phyloP scores from a whole-genome alignment of 2,888 invertebrate species.

The Nysson spinosus region DNA sequence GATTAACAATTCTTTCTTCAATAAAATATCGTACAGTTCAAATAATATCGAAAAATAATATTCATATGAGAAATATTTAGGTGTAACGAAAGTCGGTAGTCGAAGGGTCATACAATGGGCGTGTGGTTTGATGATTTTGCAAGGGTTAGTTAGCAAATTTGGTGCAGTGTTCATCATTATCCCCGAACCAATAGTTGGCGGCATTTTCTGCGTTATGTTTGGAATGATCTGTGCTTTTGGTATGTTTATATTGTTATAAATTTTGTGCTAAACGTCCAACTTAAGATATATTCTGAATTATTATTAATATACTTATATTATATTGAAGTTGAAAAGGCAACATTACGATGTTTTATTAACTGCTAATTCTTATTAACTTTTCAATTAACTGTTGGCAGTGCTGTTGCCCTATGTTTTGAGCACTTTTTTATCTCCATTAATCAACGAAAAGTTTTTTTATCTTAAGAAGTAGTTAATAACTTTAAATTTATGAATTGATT shows the following conservation, averaged over 20 bases:
- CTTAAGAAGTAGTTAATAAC: too few species aligned
- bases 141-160: conserved; percentile 87
- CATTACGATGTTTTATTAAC: too few species aligned
- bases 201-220: conserved; percentile 90
- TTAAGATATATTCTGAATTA: background rate
- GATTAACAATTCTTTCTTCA: background rate
- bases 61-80: conserved; percentile 44
- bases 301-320: too few species aligned
- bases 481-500: too few species aligned
- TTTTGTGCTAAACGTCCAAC: background rate
- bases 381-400: too few species aligned
- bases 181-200: conserved; percentile 89
- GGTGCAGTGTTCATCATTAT: conserved; percentile 89
- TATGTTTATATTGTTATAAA: conserved; percentile 62
- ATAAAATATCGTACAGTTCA: background rate
- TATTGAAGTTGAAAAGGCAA: too few species aligned
- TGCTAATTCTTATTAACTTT: too few species aligned
- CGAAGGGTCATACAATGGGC: conserved; percentile 89
- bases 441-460: too few species aligned
- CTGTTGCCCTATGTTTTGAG: too few species aligned
- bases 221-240: conserved; percentile 90
- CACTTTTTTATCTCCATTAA: too few species aligned
- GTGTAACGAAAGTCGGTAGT: conserved; percentile 84
- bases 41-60: background rate
- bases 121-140: conserved; percentile 85